A percentile compares a stretch with the other conserved stretches of the same genome.
phyloP scores from a whole-genome alignment of 2,113 vertebrate genomes.

The Neogobius melanostomus region DNA sequence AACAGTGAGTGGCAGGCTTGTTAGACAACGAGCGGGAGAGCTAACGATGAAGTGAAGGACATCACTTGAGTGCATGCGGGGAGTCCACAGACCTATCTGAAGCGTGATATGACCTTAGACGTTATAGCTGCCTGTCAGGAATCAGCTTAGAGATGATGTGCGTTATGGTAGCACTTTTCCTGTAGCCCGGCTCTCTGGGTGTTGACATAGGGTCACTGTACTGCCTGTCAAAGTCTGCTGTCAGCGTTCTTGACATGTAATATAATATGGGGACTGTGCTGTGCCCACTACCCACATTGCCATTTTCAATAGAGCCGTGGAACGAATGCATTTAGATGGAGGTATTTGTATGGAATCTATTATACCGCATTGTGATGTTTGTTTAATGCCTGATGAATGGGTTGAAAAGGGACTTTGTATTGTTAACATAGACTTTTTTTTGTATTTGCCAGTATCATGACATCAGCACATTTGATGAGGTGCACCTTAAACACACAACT shows the following conservation, averaged over 20 bases:
- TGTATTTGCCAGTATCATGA: no score
- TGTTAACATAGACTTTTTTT: background rate
- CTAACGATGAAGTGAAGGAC: conserved; percentile 10
- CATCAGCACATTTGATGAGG: background rate
- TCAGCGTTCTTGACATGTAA: conserved; percentile 4
- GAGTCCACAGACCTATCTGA: conserved; percentile 6
- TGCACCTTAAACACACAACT: conserved; percentile 2
- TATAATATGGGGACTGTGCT: background rate
- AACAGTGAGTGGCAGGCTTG: conserved; percentile 5
- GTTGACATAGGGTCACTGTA: conserved; percentile 18
- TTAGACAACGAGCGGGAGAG: background rate
- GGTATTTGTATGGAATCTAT: background rate
- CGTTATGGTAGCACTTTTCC: conserved; percentile 38
- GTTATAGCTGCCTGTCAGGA: conserved; percentile 26
- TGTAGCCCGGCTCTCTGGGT: conserved; percentile 3
- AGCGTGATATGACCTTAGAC: conserved; percentile 14
- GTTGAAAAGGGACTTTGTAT: background rate
- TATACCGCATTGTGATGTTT: background rate
- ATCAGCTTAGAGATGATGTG: conserved; percentile 25
- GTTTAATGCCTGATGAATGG: background rate
- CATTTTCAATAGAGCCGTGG: background rate
- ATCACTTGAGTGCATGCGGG: background rate
- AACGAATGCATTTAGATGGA: background rate
- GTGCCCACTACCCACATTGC: background rate
- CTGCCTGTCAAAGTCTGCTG: conserved; percentile 30